Evolutionary conservation across 2,888 invertebrate species (phyloP).

Genomic region (Cancer borealis): DNA sequence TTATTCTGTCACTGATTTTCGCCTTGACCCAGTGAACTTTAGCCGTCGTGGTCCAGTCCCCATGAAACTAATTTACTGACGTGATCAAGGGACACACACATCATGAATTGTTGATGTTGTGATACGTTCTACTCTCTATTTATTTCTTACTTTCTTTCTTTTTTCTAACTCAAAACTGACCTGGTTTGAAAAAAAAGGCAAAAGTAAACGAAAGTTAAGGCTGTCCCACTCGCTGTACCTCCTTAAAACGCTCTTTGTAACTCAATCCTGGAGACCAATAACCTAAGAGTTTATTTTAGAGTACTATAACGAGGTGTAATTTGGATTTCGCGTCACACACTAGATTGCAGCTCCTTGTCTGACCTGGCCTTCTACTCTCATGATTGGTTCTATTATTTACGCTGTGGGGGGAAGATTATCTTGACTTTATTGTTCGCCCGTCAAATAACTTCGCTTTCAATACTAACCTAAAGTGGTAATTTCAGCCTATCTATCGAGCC

Average conservation of each 20-base stretch:
- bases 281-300: not conserved
- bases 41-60: not conserved
- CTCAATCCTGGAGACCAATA: not conserved
- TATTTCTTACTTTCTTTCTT: not conserved
- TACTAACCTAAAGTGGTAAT: not conserved
- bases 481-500: not conserved
- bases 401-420: not conserved
- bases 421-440: not conserved
- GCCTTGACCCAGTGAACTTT: not conserved
- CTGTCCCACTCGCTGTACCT: not conserved
- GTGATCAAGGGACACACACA: not conserved
- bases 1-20: too few species aligned
- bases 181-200: too few species aligned
- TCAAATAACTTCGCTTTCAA: not conserved
- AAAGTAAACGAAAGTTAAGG: too few species aligned
- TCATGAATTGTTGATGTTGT: not conserved
- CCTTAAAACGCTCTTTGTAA: not conserved
- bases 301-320: not conserved
- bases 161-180: not conserved
- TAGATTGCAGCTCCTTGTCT: not conserved
- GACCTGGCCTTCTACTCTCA: not conserved
- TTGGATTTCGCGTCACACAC: not conserved
- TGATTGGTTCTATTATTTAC: not conserved
- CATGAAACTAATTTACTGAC: not conserved
- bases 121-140: not conserved